A percentile compares a stretch with the other conserved stretches of the same genome.
Evolutionary conservation across 2,113 vertebrate species (phyloP).

Genomic region (Sarotherodon lohbergeri): DNA sequence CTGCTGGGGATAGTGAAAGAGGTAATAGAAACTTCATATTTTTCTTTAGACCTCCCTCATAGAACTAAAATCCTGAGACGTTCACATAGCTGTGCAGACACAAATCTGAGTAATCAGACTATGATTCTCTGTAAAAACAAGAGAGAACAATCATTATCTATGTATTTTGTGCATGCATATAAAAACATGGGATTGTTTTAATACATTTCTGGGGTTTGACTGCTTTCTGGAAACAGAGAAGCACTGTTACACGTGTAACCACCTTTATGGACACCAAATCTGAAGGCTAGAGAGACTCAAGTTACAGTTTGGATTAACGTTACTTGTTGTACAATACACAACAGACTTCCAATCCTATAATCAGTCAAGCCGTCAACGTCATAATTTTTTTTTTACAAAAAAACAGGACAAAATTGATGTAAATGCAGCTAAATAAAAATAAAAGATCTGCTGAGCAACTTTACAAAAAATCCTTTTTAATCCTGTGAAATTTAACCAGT

Average conservation of each 20-base stretch:
- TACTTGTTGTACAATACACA: background rate
- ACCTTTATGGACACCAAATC: background rate
- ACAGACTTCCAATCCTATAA: background rate
- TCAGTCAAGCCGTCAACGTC: fast-evolving
- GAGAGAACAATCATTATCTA: background rate
- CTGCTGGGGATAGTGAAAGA: constrained; percentile 2
- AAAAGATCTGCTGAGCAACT: background rate
- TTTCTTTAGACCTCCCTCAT: background rate
- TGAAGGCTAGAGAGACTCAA: background rate
- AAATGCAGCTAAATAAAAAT: fast-evolving
- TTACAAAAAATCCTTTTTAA: background rate
- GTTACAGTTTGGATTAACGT: background rate
- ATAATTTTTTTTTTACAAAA: background rate
- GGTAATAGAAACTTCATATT: background rate
- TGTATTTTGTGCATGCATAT: background rate
- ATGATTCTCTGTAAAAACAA: background rate
- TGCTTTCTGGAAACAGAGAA: background rate
- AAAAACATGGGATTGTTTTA: background rate
- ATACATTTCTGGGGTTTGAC: background rate
- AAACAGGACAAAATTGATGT: background rate
- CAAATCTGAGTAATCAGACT: background rate
- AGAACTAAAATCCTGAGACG: background rate
- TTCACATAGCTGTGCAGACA: background rate
- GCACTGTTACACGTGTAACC: background rate
- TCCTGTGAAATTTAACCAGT: background rate